These are phyloP conservation scores for Achlya flavicornis DNA, from an alignment of 2,888 invertebrate genomes.

Conservation along the genomic window DNA sequence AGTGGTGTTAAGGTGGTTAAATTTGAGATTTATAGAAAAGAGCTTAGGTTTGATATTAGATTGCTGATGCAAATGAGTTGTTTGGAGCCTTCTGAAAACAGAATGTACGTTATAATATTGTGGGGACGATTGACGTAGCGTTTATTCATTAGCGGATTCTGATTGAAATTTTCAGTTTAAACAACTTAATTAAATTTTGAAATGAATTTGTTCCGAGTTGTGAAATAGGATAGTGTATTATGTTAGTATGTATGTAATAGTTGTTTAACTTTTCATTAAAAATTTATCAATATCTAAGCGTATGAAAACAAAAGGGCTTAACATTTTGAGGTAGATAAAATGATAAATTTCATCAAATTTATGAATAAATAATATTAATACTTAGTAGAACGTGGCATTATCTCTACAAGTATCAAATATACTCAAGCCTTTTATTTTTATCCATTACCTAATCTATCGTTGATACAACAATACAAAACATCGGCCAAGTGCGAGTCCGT, in stretches of 20 bases:
- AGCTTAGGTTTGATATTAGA: conserved; percentile 35
- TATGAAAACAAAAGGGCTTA: no score
- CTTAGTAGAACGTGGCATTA: no score
- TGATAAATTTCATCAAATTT: no score
- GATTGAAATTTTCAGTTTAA: conserved; percentile 3
- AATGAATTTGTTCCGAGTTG: not conserved
- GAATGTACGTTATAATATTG: conserved; percentile 4
- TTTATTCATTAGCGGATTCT: conserved; percentile 11
- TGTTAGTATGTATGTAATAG: not conserved
- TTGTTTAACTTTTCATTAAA: no score
- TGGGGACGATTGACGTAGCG: conserved; percentile 12
- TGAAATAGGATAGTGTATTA: not conserved
- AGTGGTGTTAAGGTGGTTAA: conserved; percentile 14
- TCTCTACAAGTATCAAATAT: no score
- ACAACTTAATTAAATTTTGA: not conserved
- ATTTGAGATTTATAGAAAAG: conserved; percentile 30
- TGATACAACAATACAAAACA: no score
- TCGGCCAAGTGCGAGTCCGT: no score
- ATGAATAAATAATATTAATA: not conserved
- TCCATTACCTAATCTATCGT: no score
- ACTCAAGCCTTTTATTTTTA: no score
- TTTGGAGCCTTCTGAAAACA: not conserved
- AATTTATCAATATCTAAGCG: no score
- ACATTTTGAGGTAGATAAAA: no score
- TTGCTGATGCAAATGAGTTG: conserved; percentile 16